These are phyloP conservation scores for Sweltsa coloradensis DNA, from an alignment of 1,140 invertebrate genomes.

Conservation along the genomic window DNA sequence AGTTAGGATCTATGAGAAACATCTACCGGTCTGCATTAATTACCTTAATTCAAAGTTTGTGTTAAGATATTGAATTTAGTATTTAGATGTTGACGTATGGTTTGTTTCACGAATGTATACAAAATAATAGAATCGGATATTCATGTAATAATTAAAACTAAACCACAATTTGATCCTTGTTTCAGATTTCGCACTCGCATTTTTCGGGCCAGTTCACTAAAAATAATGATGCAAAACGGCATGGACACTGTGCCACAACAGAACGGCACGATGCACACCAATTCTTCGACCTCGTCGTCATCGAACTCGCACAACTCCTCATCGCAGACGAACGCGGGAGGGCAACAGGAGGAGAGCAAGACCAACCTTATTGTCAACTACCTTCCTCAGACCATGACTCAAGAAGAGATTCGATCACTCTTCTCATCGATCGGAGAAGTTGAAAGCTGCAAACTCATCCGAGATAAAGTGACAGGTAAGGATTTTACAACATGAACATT, in stretches of 20 bases:
- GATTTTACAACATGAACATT: no score
- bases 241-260: constrained; percentile 58
- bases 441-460: constrained; percentile 96
- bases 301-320: constrained; percentile 27
- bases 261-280: constrained; percentile 40
- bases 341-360: constrained; percentile 79
- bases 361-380: constrained; percentile 99
- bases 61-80: no score
- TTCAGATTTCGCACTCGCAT: no score
- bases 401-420: constrained; percentile 94
- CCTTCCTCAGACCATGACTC: constrained; percentile 98
- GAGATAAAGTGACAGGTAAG: constrained; percentile 94
- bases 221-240: constrained; percentile 71
- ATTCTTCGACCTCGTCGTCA: constrained; percentile 21
- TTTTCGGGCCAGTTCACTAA: no score
- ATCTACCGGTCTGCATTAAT: no score
- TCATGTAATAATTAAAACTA: no score
- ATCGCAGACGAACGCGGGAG: constrained; percentile 34
- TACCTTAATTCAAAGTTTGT: no score
- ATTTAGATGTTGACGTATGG: no score
- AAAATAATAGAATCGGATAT: no score
- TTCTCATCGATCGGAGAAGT: constrained; percentile 98
- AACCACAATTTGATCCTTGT: no score
- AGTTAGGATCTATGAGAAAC: no score
- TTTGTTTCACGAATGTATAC: no score